These are phyloP conservation scores for Paedocypris sp. DNA, from an alignment of 2,113 vertebrate species.

Conservation along the genomic window DNA sequence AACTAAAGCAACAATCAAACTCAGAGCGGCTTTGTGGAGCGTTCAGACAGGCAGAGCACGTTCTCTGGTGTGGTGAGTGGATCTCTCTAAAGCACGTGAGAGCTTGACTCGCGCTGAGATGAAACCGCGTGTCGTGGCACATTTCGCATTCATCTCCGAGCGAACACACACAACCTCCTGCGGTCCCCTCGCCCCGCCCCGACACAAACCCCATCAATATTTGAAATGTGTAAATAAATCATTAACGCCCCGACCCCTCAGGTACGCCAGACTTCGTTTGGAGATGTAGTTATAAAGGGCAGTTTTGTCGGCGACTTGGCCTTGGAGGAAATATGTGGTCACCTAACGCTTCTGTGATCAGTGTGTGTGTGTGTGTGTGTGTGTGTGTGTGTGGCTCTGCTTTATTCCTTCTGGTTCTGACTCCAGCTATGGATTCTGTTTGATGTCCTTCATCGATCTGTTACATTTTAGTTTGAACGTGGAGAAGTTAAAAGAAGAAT, in stretches of 20 bases:
- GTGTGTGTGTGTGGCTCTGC: background rate
- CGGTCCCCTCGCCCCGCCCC: conserved; percentile 35
- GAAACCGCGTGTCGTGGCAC: conserved; percentile 4
- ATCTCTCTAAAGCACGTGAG: background rate
- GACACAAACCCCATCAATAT: conserved; percentile 41
- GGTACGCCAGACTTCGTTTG: conserved; percentile 18
- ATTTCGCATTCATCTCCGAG: conserved; percentile 26
- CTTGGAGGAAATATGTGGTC: too few species aligned
- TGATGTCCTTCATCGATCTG: too few species aligned
- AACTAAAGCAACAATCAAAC: background rate
- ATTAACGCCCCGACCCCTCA: conserved; percentile 25
- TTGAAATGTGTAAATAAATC: conserved; percentile 44
- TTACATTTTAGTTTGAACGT: conserved; percentile 65
- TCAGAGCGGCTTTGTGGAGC: background rate
- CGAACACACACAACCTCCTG: conserved; percentile 33
- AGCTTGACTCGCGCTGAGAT: conserved; percentile 1
- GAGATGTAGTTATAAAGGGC: background rate
- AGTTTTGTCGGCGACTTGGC: background rate
- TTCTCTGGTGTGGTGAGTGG: background rate
- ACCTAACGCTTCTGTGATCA: background rate
- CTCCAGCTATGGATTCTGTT: conserved; percentile 26
- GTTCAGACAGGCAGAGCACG: background rate
- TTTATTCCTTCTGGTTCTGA: conserved; percentile 13
- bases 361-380: background rate
- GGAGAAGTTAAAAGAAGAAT: conserved; percentile 50